Evolutionary conservation across 2,797 vertebrate species (phyloP), one percentile per base, ranked within the genome.

Genomic region (Falco columbarius): DNA sequence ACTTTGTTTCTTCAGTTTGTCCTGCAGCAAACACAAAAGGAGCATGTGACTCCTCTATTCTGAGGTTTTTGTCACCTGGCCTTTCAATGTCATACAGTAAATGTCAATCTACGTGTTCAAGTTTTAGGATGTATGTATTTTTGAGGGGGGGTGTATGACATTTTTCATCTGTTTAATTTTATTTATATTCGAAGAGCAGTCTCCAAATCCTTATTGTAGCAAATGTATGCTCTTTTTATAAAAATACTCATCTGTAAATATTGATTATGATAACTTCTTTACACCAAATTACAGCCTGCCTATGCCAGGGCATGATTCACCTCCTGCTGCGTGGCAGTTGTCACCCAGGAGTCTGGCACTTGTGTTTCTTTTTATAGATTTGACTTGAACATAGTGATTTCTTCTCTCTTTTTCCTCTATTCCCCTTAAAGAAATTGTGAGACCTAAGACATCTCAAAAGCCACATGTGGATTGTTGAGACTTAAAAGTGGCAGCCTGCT

Each of bases 241-340:
- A 81, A 95, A 94, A 92, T 74, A 66, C n/a, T 58, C 40, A 30
- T 71, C 84, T 74, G 67, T 55, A 95, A 91, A 82, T 93, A 92
- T 89, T 91, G 89, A 89, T 91, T 79, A 81, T 38, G 81, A 54
- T 66, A 81, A 85, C 42, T 95, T 76, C 56, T 85, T 72, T 71
- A 52, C 74, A 77, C 74, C 42, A 92, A 92, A 96, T 94, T 81
- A 63, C 75, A 92, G 65, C 42, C 84, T 94, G 46, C 36, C 30
- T 81, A 1, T 87, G 93, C 93, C 84, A 92, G 90, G 83, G 52
- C 40, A 46, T 93, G 94, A 95, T 70, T 96, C 94, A 87, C 72
- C 77, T 92, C 75, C 61, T 77, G 9, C 42, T 56, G 62, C 30
- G 5, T 36, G 65, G 24, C 54, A 80, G 44, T 74, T 89, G 77